A percentile compares a stretch with the other conserved stretches of the same genome.
These are phyloP conservation scores for Plagiodera versicolora DNA, from an alignment of 2,888 invertebrate species.

Conservation along the genomic window DNA sequence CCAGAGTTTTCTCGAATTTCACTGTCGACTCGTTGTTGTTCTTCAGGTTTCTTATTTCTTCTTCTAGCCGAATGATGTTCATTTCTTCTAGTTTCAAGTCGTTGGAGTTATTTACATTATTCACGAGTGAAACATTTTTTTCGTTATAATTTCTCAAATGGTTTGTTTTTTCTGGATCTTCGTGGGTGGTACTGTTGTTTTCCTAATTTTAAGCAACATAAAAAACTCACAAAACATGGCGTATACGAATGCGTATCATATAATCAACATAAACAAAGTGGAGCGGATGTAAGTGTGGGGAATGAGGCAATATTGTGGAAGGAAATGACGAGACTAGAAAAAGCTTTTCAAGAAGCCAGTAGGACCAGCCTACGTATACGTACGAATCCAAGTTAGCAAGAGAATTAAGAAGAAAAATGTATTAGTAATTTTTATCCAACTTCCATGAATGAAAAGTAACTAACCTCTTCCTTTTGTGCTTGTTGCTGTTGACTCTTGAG, in stretches of 20 bases:
- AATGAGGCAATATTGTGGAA: constrained; percentile 51
- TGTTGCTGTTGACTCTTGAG: constrained; percentile 81
- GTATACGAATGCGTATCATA: constrained; percentile 23
- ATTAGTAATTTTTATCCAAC: neutral
- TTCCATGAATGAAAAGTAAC: too few species aligned
- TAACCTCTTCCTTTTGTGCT: constrained; percentile 76
- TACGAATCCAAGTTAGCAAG: constrained; percentile 43
- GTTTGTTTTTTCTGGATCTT: constrained; percentile 14
- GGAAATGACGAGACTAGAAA: constrained; percentile 66
- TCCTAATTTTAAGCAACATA: constrained; percentile 26
- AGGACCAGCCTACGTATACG: constrained; percentile 74
- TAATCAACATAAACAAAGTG: constrained; percentile 30
- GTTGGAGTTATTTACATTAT: constrained; percentile 34
- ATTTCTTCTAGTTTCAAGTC: constrained; percentile 19
- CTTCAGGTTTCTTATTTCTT: constrained; percentile 28
- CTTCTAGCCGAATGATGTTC: constrained; percentile 16
- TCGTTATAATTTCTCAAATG: constrained; percentile 23
- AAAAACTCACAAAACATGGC: constrained; percentile 31
- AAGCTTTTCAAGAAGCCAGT: constrained; percentile 94
- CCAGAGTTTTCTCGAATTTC: constrained; percentile 39
- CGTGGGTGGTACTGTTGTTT: constrained; percentile 16
- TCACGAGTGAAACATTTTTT: constrained; percentile 38
- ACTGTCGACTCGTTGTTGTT: constrained; percentile 52
- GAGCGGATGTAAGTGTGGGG: constrained; percentile 38
- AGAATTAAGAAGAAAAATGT: constrained; percentile 28